Evolutionary conservation across 2,113 vertebrate genomes (phyloP), one percentile per base, ranked within the genome.

Genomic region (Saccopteryx leptura): DNA sequence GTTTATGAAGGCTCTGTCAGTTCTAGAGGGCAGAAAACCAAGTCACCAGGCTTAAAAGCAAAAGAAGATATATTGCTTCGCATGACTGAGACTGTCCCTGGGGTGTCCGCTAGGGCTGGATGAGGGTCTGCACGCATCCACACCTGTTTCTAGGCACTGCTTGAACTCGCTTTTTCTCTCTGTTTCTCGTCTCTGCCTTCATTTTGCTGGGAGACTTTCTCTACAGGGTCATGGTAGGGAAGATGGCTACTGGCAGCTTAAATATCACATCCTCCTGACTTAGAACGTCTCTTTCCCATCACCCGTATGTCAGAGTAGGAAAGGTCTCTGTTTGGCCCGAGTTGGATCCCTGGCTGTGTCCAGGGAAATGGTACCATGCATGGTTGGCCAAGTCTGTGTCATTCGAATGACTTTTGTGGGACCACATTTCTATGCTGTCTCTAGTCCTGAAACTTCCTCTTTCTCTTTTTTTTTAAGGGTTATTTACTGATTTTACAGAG

Each of bases 21-120:
- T 61, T 74, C n/a, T 54, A 84, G 48, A 23, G 39, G 58, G 74
- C 33, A 52, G 88, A 88, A 75, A 91, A 46, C n/a, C 50, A 87
- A 52, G 13, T 5, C 33, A 26, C 23, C 33, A 56, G 81, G 33
- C 61, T 52, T 61, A 23, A 24, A 69, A 50, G 52, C 28, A 39
- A 23, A 54, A 24, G 31, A 26, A 23, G 31, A 33, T 46, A 8
- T 3, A 4, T 14, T 31, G 75, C 33, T 1, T 56, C 24, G 21
- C 1, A 8, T 1, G 3, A 66, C 28, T 5, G 12, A 75, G 69
- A 23, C 1, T 14, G 17, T 52, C 63, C n/a, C 9, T 50, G 31
- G 61, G 39, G 8, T 19, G 12, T 54, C 46, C 54, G 50, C 10
- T 0, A 31, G 86, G 26, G 19, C 50, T 10, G 0, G 54, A 48